Evolutionary conservation across 2,888 invertebrate genomes (phyloP).

Genomic region (Dryobotodes eremita): DNA sequence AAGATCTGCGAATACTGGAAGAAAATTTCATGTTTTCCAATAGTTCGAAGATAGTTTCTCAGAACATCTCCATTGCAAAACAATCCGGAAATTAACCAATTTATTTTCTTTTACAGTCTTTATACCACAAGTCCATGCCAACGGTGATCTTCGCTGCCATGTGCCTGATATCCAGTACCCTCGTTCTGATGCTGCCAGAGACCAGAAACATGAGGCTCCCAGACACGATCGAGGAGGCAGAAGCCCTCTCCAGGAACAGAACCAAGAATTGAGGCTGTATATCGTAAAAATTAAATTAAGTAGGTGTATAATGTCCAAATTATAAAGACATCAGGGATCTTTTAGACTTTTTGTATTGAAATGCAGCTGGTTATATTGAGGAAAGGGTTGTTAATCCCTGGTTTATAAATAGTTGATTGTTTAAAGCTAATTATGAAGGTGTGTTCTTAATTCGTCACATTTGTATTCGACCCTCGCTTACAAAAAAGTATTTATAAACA

Average conservation of each 20-base stretch:
- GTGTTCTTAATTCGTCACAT: conserved; percentile 16
- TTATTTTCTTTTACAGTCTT: conserved; percentile 75
- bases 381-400: neutral
- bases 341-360: conserved; percentile 27
- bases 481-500: neutral
- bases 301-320: conserved; percentile 44
- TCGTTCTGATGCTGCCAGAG: conserved; percentile 93
- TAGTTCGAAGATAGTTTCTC: neutral
- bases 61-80: neutral
- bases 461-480: neutral
- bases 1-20: neutral
- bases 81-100: neutral
- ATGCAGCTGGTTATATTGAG: conserved; percentile 28
- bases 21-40: neutral
- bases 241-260: conserved; percentile 84
- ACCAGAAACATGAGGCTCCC: conserved; percentile 92
- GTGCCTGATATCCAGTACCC: conserved; percentile 91
- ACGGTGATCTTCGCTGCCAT: conserved; percentile 92
- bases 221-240: conserved; percentile 93
- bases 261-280: conserved; percentile 71
- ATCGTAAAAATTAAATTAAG: conserved; percentile 32
- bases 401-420: conserved; percentile 27
- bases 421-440: conserved; percentile 19
- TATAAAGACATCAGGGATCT: conserved; percentile 46
- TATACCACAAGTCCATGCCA: conserved; percentile 90